These are phyloP conservation scores for Momotus momota DNA, from an alignment of 2,797 vertebrate species.

Conservation along the genomic window DNA sequence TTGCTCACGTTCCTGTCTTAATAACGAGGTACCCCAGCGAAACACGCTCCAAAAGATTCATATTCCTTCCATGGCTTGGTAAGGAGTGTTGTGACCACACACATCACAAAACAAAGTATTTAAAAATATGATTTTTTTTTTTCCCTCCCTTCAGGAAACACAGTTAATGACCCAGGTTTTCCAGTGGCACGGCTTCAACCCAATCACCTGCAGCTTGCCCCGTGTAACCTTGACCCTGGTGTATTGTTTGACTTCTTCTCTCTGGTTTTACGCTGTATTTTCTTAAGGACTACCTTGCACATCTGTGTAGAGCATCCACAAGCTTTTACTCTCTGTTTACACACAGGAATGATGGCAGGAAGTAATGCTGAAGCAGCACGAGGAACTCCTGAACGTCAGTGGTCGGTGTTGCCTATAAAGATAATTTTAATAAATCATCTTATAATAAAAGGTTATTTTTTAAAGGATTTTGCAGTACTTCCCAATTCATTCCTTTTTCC, in stretches of 20 bases:
- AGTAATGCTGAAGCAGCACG: not conserved
- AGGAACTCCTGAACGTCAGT: not conserved
- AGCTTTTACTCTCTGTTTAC: not conserved
- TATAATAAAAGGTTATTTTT: not conserved
- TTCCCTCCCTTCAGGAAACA: not conserved
- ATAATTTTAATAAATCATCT: not conserved
- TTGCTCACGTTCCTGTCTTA: not conserved
- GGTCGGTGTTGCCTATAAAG: not conserved
- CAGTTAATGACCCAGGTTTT: not conserved
- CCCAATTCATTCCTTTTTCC: not conserved
- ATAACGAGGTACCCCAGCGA: not conserved
- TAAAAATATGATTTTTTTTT: not conserved
- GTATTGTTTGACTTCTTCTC: not conserved
- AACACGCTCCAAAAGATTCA: not conserved
- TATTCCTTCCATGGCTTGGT: not conserved
- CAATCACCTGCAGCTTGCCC: not conserved
- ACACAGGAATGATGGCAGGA: not conserved
- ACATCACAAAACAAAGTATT: not conserved
- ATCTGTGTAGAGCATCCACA: not conserved
- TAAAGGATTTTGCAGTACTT: not conserved
- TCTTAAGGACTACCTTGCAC: not conserved
- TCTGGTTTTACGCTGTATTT: not conserved
- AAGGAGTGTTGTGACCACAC: not conserved
- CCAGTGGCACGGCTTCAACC: not conserved
- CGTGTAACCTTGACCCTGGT: rapidly evolving